Conservation (phyloP, 2,797 vertebrate species). For the Epinephelus awoara region DNA sequence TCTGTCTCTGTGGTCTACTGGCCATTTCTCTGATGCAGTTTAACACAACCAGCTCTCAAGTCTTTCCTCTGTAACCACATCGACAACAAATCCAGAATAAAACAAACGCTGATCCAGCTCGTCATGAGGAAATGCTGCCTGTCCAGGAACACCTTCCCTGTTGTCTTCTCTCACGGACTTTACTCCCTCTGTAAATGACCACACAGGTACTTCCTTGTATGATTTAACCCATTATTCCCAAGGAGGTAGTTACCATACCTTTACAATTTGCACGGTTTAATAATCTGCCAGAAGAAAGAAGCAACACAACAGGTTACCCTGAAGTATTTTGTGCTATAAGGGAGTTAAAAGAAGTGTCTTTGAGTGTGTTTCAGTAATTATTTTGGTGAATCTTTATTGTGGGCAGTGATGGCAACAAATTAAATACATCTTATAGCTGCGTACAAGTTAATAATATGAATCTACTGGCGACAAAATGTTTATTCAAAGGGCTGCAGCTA, state of each 20-base stretch:
- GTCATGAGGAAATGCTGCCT: constrained; percentile 41
- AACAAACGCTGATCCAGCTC: constrained; percentile 10
- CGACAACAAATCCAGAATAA: constrained; percentile 12
- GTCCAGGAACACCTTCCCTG: constrained; percentile 48
- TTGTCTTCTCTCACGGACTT: constrained; percentile 77
- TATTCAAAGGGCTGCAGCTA: neutral
- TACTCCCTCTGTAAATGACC: constrained; percentile 66
- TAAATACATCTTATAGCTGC: neutral
- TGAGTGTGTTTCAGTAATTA: neutral
- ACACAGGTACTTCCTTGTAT: constrained; percentile 83
- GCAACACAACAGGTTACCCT: neutral
- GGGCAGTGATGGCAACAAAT: neutral
- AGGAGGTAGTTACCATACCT: constrained; percentile 1
- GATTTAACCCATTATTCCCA: constrained; percentile 69
- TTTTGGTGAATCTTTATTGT: neutral
- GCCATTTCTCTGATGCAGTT: constrained; percentile 54
- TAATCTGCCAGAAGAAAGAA: neutral
- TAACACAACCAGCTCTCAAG: neutral
- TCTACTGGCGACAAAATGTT: neutral
- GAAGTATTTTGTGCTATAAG: neutral
- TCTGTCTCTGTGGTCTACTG: constrained; percentile 30
- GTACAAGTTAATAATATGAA: neutral
- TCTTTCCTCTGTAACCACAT: constrained; percentile 19
- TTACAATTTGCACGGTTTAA: neutral
- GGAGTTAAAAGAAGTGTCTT: neutral